Base-by-base conservation (phyloP, 1,140 invertebrate species). In the Sogatella furcifera region DNA sequence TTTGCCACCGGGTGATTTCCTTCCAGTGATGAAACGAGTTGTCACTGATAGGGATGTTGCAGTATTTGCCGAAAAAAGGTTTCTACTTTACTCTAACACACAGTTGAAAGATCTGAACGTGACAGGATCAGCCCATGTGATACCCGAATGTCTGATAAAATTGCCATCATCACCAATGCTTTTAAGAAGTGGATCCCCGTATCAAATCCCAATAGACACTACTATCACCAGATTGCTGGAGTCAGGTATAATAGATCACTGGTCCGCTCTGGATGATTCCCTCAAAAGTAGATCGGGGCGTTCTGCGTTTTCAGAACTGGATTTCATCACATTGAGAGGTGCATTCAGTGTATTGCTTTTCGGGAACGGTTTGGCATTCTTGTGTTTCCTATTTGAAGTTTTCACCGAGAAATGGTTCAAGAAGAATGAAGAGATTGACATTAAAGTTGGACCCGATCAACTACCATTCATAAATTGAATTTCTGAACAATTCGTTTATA, bases 131-230 rank as follows among this genome's bases (percentile, higher is more conserved):
- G 19, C 21, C 61, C 62, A 66, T 43, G 52, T 68, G 5, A 59
- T 67, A 9, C 62, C 60, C 15, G 41, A 53, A 8, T 68, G 67
- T 22, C 52, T 65, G 3, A 59, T 66, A 15, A 64, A 64, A 31
- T 64, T 64, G 1, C 65, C 64, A 15, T 64, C 60, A 3, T 64
- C 66, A 0, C 61, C 66, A 3, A 61, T 68, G 42, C 57, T 68
- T n/a, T 52, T 68, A 5, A 57, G 63, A 42, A 61, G 44, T n/a
- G 64, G 63, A 17, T 68, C 67, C 1, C 61, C 66, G 2, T 60
- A 65, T 43, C 44, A 31, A 3, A 59, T 66, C 42, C 66, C 66
- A 15, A 57, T 68, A 24, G 52, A 54, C 5, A 52, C 21, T 5
- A 55, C 67, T 19, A 41, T 65, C n/a, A 57, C 49, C 1, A 28